A percentile compares a stretch with the other conserved stretches of the same genome.
These are phyloP conservation scores for Neoascia interrupta DNA, from an alignment of 2,888 invertebrate genomes.

Conservation along the genomic window DNA sequence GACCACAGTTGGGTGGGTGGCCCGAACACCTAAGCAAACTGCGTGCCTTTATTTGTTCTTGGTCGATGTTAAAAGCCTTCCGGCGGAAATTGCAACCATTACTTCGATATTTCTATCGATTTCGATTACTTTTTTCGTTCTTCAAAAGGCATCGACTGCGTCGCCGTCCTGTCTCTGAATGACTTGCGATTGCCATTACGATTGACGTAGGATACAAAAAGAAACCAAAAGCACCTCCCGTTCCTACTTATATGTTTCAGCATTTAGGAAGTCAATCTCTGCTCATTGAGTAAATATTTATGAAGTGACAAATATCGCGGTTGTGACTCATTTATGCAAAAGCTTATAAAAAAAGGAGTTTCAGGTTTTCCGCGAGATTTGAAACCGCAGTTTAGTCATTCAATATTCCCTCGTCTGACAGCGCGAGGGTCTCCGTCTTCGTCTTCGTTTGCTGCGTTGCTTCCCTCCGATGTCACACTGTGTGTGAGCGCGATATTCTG, in stretches of 20 bases:
- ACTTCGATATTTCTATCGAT: too few relatives aligned
- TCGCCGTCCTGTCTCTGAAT: constrained; percentile 3
- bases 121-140: neutral
- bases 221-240: neutral
- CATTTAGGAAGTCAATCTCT: neutral
- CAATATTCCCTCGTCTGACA: neutral
- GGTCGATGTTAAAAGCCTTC: constrained; percentile 28
- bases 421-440: too few relatives aligned
- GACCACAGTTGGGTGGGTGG: neutral
- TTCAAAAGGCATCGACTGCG: neutral
- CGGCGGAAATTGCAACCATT: constrained; percentile 26
- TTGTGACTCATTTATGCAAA: constrained; percentile 41
- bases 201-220: constrained; percentile 26
- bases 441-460: constrained; percentile 8
- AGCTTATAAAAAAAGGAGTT: constrained; percentile 41
- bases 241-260: too few relatives aligned
- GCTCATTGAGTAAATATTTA: constrained; percentile 3
- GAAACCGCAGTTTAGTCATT: constrained; percentile 60
- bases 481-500: constrained; percentile 33
- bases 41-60: constrained; percentile 16
- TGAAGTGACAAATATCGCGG: constrained; percentile 41
- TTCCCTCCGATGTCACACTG: constrained; percentile 6
- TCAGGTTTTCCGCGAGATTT: constrained; percentile 41
- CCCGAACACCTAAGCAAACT: too few relatives aligned
- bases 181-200: neutral